Evolutionary conservation across 2,113 vertebrate species (phyloP), one percentile per base, ranked within the genome.

Genomic region (Forbesichthys papilliferus): DNA sequence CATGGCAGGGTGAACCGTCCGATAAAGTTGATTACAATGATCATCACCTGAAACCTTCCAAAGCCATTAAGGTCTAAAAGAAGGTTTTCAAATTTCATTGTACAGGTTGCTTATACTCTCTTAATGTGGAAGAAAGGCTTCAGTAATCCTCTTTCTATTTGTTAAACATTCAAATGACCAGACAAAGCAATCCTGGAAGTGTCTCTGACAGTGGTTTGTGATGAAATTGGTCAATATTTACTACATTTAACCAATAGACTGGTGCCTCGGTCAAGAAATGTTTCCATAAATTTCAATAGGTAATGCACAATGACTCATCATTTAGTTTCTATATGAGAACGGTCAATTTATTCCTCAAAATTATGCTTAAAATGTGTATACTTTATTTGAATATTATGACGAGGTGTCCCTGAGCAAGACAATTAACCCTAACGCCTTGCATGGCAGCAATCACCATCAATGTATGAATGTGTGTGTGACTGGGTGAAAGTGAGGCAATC

Each of bases 11-110:
- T 42, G 34, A 61, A 46, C 12, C 59, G 33, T 12, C 34, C 13
- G 7, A 61, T 8, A 42, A 61, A 61, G 34, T 9, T 61, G 42
- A 61, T 61, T 36, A 18, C 36, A 11, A 61, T 47, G 1, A 47
- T 47, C 36, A 61, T 61, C 36, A 14, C 13, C 59, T 61, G 59
- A 27, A 61, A 61, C 42, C 59, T 36, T 9, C 59, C 59, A 11
- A 61, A 61, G 14, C 59, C 59, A 11, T 61, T 46, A 7, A 61
- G 11, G n/a, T 61, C 59, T 1, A 12, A 11, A 34, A 61, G 59
- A 9, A 61, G 4, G 14, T 48, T 48, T 42, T 61, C 60, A 48
- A 90, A 90, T 75, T 48, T 88, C 87, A 90, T 89, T n/a, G 51
- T 11, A 6, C 52, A 47, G 10, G 3, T 4, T 66, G 47, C 9